Evolutionary conservation across 1,140 invertebrate genomes (phyloP).

Genomic region (Drosophila leontia): DNA sequence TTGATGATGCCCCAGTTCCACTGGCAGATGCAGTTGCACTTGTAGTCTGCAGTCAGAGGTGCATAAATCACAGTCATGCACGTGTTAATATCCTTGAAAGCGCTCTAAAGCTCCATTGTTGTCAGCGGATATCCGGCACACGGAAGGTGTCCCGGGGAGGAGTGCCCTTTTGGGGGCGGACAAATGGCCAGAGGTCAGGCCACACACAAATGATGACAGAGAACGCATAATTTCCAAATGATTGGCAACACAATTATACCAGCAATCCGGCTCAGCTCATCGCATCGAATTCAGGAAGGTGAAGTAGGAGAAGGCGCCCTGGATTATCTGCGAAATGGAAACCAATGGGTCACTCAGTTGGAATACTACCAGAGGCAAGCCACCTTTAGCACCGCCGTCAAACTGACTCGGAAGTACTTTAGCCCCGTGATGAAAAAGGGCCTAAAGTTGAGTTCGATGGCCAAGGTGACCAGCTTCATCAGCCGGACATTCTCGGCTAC

Average conservation of each 20-base stretch:
- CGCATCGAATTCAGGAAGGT: constrained; percentile 70
- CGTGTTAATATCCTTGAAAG: constrained; percentile 53
- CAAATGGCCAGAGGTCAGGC: constrained; percentile 37
- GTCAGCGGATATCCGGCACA: constrained; percentile 36
- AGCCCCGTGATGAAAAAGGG: constrained; percentile 64
- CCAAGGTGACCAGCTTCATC: constrained; percentile 64
- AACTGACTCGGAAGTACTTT: constrained; percentile 69
- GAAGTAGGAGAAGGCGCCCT: constrained; percentile 72
- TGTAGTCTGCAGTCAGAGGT: constrained; percentile 30
- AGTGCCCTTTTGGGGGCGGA: constrained; percentile 11
- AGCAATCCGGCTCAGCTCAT: constrained; percentile 13
- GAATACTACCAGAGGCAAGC: not conserved
- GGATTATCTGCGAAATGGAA: constrained; percentile 54
- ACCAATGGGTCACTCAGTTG: not conserved
- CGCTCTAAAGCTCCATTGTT: constrained; percentile 31
- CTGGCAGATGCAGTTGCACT: constrained; percentile 40
- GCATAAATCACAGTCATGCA: constrained; percentile 67
- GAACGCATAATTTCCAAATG: constrained; percentile 33
- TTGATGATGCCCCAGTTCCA: constrained; percentile 33
- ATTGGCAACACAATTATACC: constrained; percentile 36
- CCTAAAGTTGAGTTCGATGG: constrained; percentile 68
- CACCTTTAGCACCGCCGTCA: constrained; percentile 66
- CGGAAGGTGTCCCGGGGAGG: constrained; percentile 13
- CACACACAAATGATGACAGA: constrained; percentile 46
- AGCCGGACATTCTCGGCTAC: constrained; percentile 53